Conservation (phyloP, 2,797 vertebrate genomes). For the Rhincodon typus region DNA sequence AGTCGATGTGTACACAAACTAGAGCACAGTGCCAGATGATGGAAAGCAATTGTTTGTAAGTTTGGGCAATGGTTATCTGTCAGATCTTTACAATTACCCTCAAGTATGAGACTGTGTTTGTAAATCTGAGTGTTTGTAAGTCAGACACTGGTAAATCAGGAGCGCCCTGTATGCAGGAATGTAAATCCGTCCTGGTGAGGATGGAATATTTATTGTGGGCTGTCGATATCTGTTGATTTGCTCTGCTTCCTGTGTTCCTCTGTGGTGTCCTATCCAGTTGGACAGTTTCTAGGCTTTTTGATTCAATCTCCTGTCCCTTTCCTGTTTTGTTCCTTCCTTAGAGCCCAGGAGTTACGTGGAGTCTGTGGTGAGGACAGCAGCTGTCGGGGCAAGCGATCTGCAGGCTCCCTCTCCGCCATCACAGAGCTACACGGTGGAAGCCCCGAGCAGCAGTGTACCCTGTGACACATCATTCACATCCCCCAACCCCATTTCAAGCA, state of each 20-base stretch:
- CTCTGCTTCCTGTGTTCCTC: background rate
- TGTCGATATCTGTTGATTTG: too few species aligned
- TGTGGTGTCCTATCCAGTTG: background rate
- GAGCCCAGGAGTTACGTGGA: conserved; percentile 91
- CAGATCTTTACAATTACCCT: too few species aligned
- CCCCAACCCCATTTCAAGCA: conserved; percentile 75
- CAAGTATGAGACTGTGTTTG: too few species aligned
- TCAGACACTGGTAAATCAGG: too few species aligned
- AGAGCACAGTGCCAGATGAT: too few species aligned
- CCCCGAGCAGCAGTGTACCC: conserved; percentile 58
- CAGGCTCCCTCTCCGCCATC: conserved; percentile 46
- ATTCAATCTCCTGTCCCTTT: background rate
- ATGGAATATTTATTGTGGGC: background rate
- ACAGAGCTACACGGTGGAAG: conserved; percentile 51
- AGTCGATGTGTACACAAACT: too few species aligned
- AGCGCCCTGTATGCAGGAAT: too few species aligned
- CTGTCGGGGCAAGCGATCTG: conserved; percentile 49
- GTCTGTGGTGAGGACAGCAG: conserved; percentile 79
- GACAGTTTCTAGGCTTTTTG: background rate
- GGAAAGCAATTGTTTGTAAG: too few species aligned
- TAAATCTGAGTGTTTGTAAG: too few species aligned
- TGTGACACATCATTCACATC: conserved; percentile 59
- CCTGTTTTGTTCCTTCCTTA: conserved; percentile 46
- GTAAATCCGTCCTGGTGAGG: background rate
- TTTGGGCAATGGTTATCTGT: too few species aligned